phyloP scores from a whole-genome alignment of 2,113 vertebrate species.

The Hiodon tergisus region DNA sequence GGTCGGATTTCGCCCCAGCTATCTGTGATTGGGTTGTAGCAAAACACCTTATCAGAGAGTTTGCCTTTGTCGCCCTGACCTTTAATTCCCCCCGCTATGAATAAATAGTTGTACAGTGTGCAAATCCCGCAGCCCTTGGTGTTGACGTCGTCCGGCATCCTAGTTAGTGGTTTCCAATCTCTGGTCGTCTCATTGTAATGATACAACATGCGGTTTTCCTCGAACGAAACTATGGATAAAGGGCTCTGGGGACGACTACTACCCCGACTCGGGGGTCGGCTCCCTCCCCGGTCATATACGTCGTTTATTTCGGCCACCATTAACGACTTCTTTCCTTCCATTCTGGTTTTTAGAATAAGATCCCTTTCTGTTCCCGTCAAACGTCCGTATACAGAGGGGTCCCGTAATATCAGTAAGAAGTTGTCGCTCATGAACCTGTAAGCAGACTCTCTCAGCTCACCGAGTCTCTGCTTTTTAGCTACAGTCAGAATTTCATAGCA shows the following conservation, averaged over 20 bases:
- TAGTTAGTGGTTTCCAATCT: constrained; percentile 79
- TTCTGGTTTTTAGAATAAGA: constrained; percentile 79
- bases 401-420: constrained; percentile 83
- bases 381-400: constrained; percentile 80
- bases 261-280: constrained; percentile 73
- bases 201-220: constrained; percentile 77
- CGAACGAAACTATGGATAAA: constrained; percentile 71
- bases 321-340: constrained; percentile 74
- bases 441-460: constrained; percentile 80
- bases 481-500: constrained; percentile 85
- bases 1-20: constrained; percentile 78
- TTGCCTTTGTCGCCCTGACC: constrained; percentile 71
- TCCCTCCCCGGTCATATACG: constrained; percentile 74
- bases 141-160: constrained; percentile 80
- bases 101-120: constrained; percentile 92
- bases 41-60: constrained; percentile 85
- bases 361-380: constrained; percentile 84
- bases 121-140: constrained; percentile 89
- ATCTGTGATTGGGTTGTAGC: constrained; percentile 85
- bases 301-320: constrained; percentile 83
- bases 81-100: constrained; percentile 82
- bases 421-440: constrained; percentile 93
- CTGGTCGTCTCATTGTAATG: constrained; percentile 60
- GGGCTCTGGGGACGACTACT: constrained; percentile 84
- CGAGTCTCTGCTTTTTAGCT: constrained; percentile 85